Percentiles rank a stretch among this genome's conserved stretches.
phyloP scores from a whole-genome alignment of 2,113 vertebrate genomes.

The Brachyistius frenatus region DNA sequence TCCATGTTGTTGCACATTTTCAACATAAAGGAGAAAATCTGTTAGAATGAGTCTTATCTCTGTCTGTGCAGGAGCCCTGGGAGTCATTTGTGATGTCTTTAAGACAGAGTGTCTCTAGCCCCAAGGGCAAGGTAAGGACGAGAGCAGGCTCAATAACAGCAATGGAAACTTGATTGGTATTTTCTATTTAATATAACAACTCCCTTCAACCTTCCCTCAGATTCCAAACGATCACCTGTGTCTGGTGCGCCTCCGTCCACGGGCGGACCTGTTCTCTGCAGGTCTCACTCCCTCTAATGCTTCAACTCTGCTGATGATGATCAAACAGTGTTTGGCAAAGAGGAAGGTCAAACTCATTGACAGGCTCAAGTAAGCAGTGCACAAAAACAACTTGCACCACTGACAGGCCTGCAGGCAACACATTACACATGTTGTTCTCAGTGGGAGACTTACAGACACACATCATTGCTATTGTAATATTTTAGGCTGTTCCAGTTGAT shows the following conservation, averaged over 20 bases:
- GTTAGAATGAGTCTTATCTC: conserved; percentile 13
- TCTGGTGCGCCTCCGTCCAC: conserved; percentile 90
- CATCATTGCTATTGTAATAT: not conserved
- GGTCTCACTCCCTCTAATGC: conserved; percentile 86
- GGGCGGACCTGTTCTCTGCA: conserved; percentile 86
- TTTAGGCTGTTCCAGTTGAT: not conserved
- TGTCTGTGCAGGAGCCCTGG: conserved; percentile 85
- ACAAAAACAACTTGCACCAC: not conserved
- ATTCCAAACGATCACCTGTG: conserved; percentile 87
- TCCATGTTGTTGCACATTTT: not conserved
- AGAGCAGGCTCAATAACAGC: not conserved
- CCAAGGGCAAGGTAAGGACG: conserved; percentile 81
- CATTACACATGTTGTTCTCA: not conserved
- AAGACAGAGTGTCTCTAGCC: conserved; percentile 43
- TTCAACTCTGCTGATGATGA: conserved; percentile 87
- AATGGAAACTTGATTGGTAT: not conserved
- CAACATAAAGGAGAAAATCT: not conserved
- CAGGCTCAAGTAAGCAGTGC: conserved; percentile 88
- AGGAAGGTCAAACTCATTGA: conserved; percentile 84
- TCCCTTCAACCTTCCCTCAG: conserved; percentile 11
- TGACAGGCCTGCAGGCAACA: not conserved
- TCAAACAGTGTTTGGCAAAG: conserved; percentile 92
- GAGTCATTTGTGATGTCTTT: conserved; percentile 86
- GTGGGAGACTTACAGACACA: not conserved
- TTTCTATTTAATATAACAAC: not conserved